phyloP scores from a whole-genome alignment of 2,888 invertebrate species.

The Notodromas monacha region DNA sequence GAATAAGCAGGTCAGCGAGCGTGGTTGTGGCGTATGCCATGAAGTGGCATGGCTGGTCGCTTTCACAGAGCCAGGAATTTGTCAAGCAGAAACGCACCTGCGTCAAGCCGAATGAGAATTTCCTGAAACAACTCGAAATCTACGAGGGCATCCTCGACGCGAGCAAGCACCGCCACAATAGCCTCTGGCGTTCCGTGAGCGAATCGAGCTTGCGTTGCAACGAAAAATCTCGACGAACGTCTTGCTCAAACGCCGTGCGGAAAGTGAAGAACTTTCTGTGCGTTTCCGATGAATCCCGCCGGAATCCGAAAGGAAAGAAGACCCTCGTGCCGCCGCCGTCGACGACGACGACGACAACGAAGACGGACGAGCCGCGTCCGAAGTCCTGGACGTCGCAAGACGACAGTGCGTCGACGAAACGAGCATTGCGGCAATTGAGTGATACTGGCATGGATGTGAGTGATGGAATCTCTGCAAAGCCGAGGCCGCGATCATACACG shows the following conservation, averaged over 20 bases:
- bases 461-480: not conserved
- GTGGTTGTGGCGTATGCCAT: slow-evolving; percentile 93
- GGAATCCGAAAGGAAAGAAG: slow-evolving; percentile 15
- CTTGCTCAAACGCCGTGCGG: too few relatives aligned
- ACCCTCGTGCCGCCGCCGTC: slow-evolving; percentile 10
- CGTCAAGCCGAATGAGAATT: slow-evolving; percentile 82
- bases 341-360: not conserved
- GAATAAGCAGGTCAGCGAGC: slow-evolving; percentile 84
- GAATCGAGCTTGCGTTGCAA: too few relatives aligned
- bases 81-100: slow-evolving; percentile 68
- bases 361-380: too few relatives aligned
- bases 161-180: slow-evolving; percentile 62
- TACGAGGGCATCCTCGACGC: slow-evolving; percentile 76
- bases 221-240: too few relatives aligned
- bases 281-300: slow-evolving; percentile 12
- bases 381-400: too few relatives aligned
- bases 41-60: slow-evolving; percentile 84
- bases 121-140: slow-evolving; percentile 67
- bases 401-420: not conserved
- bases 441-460: not conserved
- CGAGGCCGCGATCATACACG: not conserved
- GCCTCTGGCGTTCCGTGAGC: slow-evolving; percentile 63
- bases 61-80: slow-evolving; percentile 51
- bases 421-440: too few relatives aligned
- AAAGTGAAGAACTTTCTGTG: too few relatives aligned